Conservation (phyloP, 2,888 invertebrate species). For the Temnothorax unifasciatus region DNA sequence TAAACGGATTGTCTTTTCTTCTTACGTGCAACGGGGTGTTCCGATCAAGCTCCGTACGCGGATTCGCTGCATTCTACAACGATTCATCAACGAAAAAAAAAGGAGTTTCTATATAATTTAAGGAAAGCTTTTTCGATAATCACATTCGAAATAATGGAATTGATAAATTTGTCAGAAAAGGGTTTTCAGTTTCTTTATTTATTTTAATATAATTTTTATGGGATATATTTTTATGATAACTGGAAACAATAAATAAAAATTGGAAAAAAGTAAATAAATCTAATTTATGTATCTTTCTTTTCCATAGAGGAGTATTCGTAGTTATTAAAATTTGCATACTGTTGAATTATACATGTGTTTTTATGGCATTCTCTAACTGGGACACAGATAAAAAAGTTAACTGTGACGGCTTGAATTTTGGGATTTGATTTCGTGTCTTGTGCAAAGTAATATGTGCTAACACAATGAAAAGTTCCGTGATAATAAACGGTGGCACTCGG, state of each 20-base stretch:
- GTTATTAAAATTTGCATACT: neutral
- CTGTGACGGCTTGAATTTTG: neutral
- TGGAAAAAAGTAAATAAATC: too few relatives aligned
- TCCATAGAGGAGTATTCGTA: neutral
- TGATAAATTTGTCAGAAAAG: too few relatives aligned
- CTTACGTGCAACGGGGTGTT: slow-evolving; percentile 14
- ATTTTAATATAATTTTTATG: too few relatives aligned
- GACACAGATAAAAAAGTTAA: neutral
- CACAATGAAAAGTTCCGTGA: slow-evolving; percentile 5
- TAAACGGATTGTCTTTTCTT: slow-evolving; percentile 74
- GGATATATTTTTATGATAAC: too few relatives aligned
- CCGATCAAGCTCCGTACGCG: slow-evolving; percentile 33
- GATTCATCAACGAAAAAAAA: neutral
- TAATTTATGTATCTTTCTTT: too few relatives aligned
- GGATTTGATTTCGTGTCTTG: neutral
- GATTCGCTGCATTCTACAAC: neutral
- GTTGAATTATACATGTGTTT: neutral
- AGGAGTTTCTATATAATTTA: neutral
- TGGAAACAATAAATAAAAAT: too few relatives aligned
- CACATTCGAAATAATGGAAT: too few relatives aligned
- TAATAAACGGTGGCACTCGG: neutral
- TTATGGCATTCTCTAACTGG: neutral
- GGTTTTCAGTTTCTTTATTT: too few relatives aligned
- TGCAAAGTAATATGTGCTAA: slow-evolving; percentile 5
- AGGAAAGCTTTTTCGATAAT: neutral